Base-by-base conservation (phyloP, 2,888 invertebrate genomes). In the Listrodromus nycthemerus region DNA sequence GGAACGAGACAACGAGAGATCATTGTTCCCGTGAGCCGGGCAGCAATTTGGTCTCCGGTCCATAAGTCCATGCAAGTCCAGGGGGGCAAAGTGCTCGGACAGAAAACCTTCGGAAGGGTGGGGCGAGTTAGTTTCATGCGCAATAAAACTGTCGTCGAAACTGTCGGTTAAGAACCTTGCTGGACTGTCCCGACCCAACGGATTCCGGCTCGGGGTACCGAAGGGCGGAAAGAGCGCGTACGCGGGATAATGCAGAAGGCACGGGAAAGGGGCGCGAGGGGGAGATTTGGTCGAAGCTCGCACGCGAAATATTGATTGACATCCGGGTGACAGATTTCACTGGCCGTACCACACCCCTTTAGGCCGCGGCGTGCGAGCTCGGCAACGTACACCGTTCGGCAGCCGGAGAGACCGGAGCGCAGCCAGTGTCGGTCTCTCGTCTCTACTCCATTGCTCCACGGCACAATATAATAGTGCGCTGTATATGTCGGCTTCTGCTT, bases 281-380 rank as follows among this genome's bases (percentile, higher is more conserved):
- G 86, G 70, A 73, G 80, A 63, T 63, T 81, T 81, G 86, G 41
- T 77, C 84, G 88, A 90, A 89, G 91, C 91, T 90, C 91, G 90
- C 66, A 73, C 73, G 55, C 89, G 90, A 91, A 91, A 92, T 92
- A 92, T 92, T 92, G 92, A 92, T 92, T 92, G 92, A 92, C 91
- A 92, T 89, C 90, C 91, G 92, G 89, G 91, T 92, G 92, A 92
- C 92, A 92, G 92, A 92, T 92, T 92, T 92, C 88, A 89, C 91
- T 89, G 89, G 90, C 89, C 90, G 88, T 61, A 65, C 88, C 88
- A 89, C 89, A 89, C 91, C 90, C 90, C 88, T 89, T 74, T 81
- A 74, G 78, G 78, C 80, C 85, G 78, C 85, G 65, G 58, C 65
- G 30, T 27, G 52, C 52, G 30, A 71, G 86, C 86, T 85, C 89